phyloP scores from a whole-genome alignment of 2,113 vertebrate genomes.

The Osmerus mordax region DNA sequence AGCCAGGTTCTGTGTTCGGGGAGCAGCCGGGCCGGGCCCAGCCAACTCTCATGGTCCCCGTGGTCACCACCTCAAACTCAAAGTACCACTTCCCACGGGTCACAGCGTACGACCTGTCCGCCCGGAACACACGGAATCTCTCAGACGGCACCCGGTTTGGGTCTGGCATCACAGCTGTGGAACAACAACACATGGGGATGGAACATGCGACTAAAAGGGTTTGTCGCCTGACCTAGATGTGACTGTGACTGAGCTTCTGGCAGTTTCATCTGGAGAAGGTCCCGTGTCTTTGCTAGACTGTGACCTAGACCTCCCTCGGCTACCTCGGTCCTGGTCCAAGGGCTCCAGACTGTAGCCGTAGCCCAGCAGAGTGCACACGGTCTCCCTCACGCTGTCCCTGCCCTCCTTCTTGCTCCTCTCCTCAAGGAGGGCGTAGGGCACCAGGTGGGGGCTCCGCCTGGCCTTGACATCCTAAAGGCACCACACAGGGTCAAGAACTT shows the following conservation, averaged over 20 bases:
- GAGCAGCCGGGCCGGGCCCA: conserved; percentile 83
- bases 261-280: too few relatives aligned
- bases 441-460: conserved; percentile 84
- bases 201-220: not conserved
- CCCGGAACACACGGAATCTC: conserved; percentile 84
- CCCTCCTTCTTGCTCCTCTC: conserved; percentile 80
- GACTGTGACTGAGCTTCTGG: too few relatives aligned
- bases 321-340: conserved; percentile 85
- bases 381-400: conserved; percentile 80
- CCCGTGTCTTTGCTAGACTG: not conserved
- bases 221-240: too few relatives aligned
- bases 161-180: conserved; percentile 31
- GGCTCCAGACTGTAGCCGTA: conserved; percentile 89
- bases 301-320: not conserved
- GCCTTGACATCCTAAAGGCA: conserved; percentile 83
- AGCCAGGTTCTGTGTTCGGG: conserved; percentile 85
- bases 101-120: conserved; percentile 86
- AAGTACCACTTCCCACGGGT: conserved; percentile 93
- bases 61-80: conserved; percentile 86
- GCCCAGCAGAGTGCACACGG: conserved; percentile 82
- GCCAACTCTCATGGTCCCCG: conserved; percentile 88
- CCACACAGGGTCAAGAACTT: not conserved
- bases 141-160: conserved; percentile 65
- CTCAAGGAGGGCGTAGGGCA: conserved; percentile 86
- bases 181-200: not conserved